Evolutionary conservation across 2,797 vertebrate genomes (phyloP).

Genomic region (Onychomys torridus): DNA sequence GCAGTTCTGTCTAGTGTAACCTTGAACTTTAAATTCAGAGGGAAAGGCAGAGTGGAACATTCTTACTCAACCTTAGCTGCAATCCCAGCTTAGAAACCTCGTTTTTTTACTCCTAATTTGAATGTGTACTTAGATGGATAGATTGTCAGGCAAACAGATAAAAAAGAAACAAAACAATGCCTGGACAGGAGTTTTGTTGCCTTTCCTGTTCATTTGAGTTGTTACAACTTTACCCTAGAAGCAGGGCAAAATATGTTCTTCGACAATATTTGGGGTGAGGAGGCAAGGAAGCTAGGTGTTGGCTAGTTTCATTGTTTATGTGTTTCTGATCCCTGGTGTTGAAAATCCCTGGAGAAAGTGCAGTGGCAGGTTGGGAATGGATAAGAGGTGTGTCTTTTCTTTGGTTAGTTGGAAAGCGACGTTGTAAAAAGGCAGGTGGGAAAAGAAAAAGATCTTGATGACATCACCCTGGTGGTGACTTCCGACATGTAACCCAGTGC

Average conservation of each 20-base stretch:
- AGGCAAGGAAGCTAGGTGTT: background rate
- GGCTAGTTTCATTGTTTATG: background rate
- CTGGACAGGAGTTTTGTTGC: background rate
- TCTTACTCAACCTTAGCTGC: background rate
- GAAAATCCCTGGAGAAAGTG: background rate
- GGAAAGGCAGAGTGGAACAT: background rate
- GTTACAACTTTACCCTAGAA: background rate
- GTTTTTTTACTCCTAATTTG: conserved; percentile 26
- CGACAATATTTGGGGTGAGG: background rate
- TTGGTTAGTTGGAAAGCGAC: background rate
- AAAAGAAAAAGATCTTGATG: conserved; percentile 1
- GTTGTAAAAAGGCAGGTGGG: background rate
- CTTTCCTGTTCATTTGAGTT: no score
- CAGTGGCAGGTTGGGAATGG: background rate
- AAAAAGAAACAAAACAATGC: background rate
- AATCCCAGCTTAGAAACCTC: background rate
- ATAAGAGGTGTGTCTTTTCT: background rate
- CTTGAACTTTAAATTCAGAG: background rate
- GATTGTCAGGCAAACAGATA: background rate
- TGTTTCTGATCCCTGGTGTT: background rate
- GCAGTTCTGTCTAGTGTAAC: background rate
- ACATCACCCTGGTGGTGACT: background rate
- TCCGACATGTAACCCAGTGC: background rate
- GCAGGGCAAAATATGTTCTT: background rate
- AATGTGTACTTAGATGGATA: background rate